A percentile compares a stretch with the other conserved stretches of the same genome.
Evolutionary conservation across 2,888 invertebrate species (phyloP).

Genomic region (Atrina japonica): DNA sequence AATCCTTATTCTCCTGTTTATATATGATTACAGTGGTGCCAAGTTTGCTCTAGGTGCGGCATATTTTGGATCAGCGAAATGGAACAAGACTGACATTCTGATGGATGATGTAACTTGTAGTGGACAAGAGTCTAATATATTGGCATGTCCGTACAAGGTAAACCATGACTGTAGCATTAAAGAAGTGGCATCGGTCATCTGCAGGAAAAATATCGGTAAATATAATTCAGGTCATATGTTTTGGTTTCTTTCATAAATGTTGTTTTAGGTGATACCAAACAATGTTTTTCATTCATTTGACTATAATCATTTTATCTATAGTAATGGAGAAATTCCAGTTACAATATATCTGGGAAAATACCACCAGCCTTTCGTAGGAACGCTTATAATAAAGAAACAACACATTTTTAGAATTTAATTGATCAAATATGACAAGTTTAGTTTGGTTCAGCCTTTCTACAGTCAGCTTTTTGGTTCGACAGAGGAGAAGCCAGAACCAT

Average conservation of each 20-base stretch:
- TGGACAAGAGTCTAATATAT: slow-evolving; percentile 63
- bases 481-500: too few species aligned
- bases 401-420: too few species aligned
- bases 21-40: slow-evolving; percentile 82
- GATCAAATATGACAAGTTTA: too few species aligned
- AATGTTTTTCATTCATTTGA: not conserved
- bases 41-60: slow-evolving; percentile 80
- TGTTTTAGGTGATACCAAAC: not conserved
- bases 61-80: slow-evolving; percentile 51
- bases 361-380: too few species aligned
- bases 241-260: not conserved
- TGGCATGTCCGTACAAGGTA: slow-evolving; percentile 61
- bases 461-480: too few species aligned
- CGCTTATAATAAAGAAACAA: too few species aligned
- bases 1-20: too few species aligned
- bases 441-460: too few species aligned
- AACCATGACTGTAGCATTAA: slow-evolving; percentile 62
- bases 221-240: slow-evolving; percentile 13
- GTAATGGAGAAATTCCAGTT: too few species aligned
- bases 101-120: slow-evolving; percentile 70
- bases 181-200: slow-evolving; percentile 69
- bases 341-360: too few species aligned
- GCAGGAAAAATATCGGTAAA: slow-evolving; percentile 39
- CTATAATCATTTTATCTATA: too few species aligned
- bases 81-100: slow-evolving; percentile 56